Conservation (phyloP, 2,797 vertebrate genomes). For the Mionectes olivaceus region DNA sequence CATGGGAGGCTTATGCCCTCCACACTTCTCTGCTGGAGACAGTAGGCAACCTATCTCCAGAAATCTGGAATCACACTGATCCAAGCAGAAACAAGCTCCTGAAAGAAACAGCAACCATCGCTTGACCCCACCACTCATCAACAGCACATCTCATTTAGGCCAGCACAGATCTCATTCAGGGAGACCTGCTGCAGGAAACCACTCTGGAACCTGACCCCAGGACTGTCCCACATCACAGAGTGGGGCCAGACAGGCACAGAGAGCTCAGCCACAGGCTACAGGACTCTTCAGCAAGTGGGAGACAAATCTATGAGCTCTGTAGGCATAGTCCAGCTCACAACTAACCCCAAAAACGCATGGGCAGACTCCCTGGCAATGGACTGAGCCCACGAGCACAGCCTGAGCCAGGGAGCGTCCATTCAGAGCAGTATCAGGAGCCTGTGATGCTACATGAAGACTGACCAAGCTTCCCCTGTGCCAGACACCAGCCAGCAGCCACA, state of each 20-base stretch:
- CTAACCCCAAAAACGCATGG: fast-evolving
- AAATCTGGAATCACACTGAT: background rate
- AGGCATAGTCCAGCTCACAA: background rate
- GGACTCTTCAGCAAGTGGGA: background rate
- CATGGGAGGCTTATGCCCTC: background rate
- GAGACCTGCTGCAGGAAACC: background rate
- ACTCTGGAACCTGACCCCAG: background rate
- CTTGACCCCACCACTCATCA: background rate
- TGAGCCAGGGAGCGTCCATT: background rate
- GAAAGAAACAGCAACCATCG: background rate
- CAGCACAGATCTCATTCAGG: background rate
- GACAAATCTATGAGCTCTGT: background rate
- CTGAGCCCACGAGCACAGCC: background rate
- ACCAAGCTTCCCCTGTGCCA: background rate
- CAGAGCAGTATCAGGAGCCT: background rate
- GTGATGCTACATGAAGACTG: background rate
- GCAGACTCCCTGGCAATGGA: background rate
- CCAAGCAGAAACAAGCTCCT: background rate
- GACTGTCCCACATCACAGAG: background rate
- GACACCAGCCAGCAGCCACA: background rate
- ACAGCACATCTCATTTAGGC: background rate
- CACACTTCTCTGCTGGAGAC: background rate
- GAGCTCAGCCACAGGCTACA: background rate
- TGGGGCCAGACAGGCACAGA: background rate
- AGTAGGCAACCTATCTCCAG: background rate